Evolutionary conservation across 2,113 vertebrate genomes (phyloP).

Genomic region (Malurus elegans): DNA sequence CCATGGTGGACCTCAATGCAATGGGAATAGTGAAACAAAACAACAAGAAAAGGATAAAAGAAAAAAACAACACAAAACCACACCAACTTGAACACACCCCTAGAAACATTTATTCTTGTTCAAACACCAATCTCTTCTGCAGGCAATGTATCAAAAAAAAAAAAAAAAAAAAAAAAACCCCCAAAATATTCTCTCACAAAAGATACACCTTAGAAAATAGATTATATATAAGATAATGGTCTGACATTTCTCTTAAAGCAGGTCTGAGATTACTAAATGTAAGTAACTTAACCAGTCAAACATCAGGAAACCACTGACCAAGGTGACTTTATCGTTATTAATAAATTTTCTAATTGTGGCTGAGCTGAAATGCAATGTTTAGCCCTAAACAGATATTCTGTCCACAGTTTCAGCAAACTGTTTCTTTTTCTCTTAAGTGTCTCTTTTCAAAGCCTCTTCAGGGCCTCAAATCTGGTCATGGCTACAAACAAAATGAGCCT

Average conservation of each 20-base stretch:
- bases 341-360: neutral
- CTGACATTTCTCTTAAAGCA: neutral
- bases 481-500: neutral
- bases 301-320: neutral
- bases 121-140: neutral
- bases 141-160: neutral
- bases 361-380: neutral
- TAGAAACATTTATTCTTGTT: neutral
- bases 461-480: neutral
- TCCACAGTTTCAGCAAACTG: neutral
- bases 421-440: neutral
- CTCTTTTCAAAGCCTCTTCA: neutral
- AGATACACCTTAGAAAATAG: neutral
- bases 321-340: neutral
- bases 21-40: neutral
- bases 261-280: neutral
- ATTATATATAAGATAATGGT: neutral
- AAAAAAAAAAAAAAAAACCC: neutral
- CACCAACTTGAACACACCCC: neutral
- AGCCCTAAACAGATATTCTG: neutral
- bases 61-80: neutral
- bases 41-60: rapidly evolving
- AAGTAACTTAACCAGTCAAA: neutral
- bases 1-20: neutral
- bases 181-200: neutral